phyloP scores from a whole-genome alignment of 2,888 invertebrate species.

The Ochlodes sylvanus region DNA sequence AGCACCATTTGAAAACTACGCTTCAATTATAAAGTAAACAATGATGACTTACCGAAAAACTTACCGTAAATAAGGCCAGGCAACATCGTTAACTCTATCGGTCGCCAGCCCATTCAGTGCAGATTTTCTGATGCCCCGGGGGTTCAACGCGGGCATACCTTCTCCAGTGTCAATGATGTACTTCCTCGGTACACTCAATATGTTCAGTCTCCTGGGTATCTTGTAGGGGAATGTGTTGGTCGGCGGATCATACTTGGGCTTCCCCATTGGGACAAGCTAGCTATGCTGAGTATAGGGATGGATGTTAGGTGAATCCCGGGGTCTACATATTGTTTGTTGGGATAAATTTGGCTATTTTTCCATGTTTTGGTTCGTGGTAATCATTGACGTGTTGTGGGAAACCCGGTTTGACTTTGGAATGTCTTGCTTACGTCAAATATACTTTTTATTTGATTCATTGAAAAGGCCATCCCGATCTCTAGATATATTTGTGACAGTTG shows the following conservation, averaged over 20 bases:
- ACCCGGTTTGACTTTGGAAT: conserved; percentile 29
- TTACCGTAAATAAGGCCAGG: conserved; percentile 73
- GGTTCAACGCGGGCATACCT: conserved; percentile 61
- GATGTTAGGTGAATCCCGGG: conserved; percentile 38
- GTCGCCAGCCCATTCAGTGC: conserved; percentile 56
- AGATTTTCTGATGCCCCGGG: conserved; percentile 61
- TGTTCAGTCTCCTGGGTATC: conserved; percentile 60
- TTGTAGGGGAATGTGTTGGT: conserved; percentile 63
- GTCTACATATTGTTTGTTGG: conserved; percentile 48
- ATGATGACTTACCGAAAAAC: no score
- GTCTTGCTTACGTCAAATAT: conserved; percentile 44
- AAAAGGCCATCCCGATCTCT: neutral
- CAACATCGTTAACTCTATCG: conserved; percentile 66
- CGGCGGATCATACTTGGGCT: conserved; percentile 61
- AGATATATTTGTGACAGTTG: no score
- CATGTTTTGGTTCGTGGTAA: conserved; percentile 43
- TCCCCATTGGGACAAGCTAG: conserved; percentile 59
- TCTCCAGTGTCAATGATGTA: conserved; percentile 56
- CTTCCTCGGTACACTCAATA: conserved; percentile 63
- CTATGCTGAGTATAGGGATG: conserved; percentile 52
- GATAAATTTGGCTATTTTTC: conserved; percentile 43
- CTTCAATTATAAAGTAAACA: no score
- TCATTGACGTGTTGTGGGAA: conserved; percentile 24
- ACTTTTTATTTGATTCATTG: neutral
- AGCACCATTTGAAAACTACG: no score